Percentiles rank a stretch among this genome's conserved stretches.
phyloP scores from a whole-genome alignment of 2,888 invertebrate genomes.

The Notodonta ziczac region DNA sequence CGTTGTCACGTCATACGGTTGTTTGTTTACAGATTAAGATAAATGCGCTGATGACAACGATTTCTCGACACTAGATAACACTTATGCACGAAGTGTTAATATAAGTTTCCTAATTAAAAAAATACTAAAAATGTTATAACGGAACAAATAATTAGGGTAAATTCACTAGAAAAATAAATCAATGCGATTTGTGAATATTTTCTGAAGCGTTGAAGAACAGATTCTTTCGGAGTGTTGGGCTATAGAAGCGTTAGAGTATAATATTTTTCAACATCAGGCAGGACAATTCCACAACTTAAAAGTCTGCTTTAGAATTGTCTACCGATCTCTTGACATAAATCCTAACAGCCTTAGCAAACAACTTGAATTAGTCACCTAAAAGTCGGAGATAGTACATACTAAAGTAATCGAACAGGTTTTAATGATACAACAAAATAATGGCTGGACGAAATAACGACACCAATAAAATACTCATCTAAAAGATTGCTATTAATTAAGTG shows the following conservation, averaged over 20 bases:
- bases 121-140: neutral
- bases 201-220: no score
- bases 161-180: no score
- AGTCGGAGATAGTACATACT: neutral
- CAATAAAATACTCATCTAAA: no score
- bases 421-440: neutral
- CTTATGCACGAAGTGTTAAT: neutral
- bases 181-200: no score
- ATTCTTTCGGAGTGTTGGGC: no score
- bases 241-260: no score
- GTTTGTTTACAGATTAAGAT: conserved; percentile 2
- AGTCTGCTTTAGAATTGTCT: no score
- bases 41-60: conserved; percentile 1
- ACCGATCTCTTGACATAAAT: no score
- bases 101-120: neutral
- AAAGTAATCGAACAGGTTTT: neutral
- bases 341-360: neutral
- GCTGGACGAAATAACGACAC: neutral
- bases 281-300: no score
- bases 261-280: no score
- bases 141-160: no score
- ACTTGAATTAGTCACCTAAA: neutral
- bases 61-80: neutral
- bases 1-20: neutral
- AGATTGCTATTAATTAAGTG: no score